Percentiles rank a stretch among this genome's conserved stretches.
Conservation (phyloP, 2,113 vertebrate genomes). For the Paedocypris sp. region DNA sequence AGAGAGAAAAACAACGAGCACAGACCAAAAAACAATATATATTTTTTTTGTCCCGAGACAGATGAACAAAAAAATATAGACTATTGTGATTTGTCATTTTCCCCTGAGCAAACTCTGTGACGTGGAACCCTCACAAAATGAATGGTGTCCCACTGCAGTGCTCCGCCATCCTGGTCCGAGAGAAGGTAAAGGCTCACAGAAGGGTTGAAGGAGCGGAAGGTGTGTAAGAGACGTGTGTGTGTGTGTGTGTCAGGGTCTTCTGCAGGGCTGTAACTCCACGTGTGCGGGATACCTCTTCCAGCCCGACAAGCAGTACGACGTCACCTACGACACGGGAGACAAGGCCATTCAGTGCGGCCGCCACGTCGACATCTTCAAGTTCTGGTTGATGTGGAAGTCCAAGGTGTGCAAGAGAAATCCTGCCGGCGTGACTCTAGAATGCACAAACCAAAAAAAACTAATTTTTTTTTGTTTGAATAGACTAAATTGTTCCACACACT, state of each 20-base stretch:
- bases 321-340: slow-evolving; percentile 94
- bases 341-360: slow-evolving; percentile 96
- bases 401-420: slow-evolving; percentile 66
- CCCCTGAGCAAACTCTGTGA: slow-evolving; percentile 92
- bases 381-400: slow-evolving; percentile 99
- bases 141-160: slow-evolving; percentile 96
- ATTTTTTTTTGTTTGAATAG: too few relatives aligned
- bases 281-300: slow-evolving; percentile 98
- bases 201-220: background rate
- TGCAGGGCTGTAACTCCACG: slow-evolving; percentile 97
- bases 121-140: slow-evolving; percentile 99
- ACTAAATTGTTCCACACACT: too few relatives aligned
- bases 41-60: too few relatives aligned
- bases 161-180: slow-evolving; percentile 91
- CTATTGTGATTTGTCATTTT: slow-evolving; percentile 41
- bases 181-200: slow-evolving; percentile 83
- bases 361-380: slow-evolving; percentile 98
- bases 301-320: slow-evolving; percentile 95
- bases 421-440: background rate
- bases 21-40: background rate
- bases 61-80: background rate
- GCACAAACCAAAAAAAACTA: too few relatives aligned
- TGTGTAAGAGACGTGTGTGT: background rate
- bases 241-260: slow-evolving; percentile 66
- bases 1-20: too few relatives aligned